Conservation (phyloP, 1,140 invertebrate genomes). For the Ceratina australensis region DNA sequence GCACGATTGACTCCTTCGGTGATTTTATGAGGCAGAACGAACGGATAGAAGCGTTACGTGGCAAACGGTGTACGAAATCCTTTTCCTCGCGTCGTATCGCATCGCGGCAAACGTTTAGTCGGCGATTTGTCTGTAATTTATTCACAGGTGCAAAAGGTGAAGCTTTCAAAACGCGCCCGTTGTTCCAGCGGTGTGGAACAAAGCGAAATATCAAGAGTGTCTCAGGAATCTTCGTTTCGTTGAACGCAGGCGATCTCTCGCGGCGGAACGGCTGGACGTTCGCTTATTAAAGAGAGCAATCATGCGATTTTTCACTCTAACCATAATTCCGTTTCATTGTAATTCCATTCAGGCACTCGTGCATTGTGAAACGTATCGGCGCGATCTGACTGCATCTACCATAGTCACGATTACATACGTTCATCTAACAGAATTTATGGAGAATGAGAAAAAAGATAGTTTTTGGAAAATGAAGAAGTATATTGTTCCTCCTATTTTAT, state of each 20-base stretch:
- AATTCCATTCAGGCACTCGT: background rate
- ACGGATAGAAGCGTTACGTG: slow-evolving; percentile 2
- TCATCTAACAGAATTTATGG: slow-evolving; percentile 3
- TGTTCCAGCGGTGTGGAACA: background rate
- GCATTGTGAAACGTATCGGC: slow-evolving; percentile 7
- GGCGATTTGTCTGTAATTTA: slow-evolving; percentile 17
- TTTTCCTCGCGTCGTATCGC: slow-evolving; percentile 8
- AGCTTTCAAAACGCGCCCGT: slow-evolving; percentile 16
- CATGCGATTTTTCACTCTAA: background rate
- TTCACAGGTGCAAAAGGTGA: slow-evolving; percentile 24
- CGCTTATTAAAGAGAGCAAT: slow-evolving; percentile 24
- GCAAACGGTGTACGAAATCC: slow-evolving; percentile 25
- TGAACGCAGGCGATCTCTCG: background rate
- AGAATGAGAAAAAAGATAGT: background rate
- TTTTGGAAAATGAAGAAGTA: too few relatives aligned
- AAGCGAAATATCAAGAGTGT: slow-evolving; percentile 36
- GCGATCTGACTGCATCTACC: background rate
- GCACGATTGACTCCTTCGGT: slow-evolving; percentile 13
- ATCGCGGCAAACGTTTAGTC: background rate
- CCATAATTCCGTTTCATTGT: background rate
- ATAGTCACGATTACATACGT: slow-evolving; percentile 15
- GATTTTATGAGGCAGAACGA: slow-evolving; percentile 26
- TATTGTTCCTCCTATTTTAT: too few relatives aligned
- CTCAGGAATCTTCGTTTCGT: slow-evolving; percentile 33
- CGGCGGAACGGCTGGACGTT: background rate